Evolutionary conservation across 2,888 invertebrate species (phyloP).

Genomic region (Nematopogon swammerdamellus): DNA sequence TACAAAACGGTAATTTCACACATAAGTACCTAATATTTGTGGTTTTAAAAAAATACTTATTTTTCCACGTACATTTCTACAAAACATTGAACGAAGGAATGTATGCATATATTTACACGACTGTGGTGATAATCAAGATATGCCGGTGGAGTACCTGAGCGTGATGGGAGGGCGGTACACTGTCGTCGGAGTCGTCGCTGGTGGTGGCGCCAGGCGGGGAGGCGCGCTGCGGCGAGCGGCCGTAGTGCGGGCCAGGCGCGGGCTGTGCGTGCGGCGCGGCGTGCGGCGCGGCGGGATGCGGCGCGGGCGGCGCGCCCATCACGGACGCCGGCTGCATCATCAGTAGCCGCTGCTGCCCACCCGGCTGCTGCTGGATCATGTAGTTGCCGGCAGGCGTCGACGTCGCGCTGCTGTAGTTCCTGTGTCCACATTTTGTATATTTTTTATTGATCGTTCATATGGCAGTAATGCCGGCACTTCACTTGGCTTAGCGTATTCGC

Average conservation of each 20-base stretch:
- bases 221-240: constrained; percentile 57
- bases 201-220: constrained; percentile 69
- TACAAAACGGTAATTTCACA: no score
- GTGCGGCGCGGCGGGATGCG: constrained; percentile 18
- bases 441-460: no score
- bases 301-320: constrained; percentile 44
- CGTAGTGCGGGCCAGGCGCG: constrained; percentile 34
- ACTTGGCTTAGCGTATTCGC: no score
- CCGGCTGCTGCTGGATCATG: constrained; percentile 58
- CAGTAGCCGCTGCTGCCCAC: constrained; percentile 49
- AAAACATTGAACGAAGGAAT: no score
- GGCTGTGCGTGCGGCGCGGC: constrained; percentile 17
- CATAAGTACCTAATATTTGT: no score
- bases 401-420: constrained; percentile 24
- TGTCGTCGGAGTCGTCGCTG: constrained; percentile 86
- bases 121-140: no score
- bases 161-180: constrained; percentile 63
- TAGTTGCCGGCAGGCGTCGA: constrained; percentile 59
- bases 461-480: no score
- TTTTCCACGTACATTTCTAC: no score
- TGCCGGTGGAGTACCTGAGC: no score
- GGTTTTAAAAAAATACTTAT: no score
- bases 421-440: no score
- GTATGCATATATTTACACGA: no score
- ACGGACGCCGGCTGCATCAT: constrained; percentile 51